phyloP scores from a whole-genome alignment of 37 sponge, comb jelly and placozoan species.

The Oopsacas minuta region DNA sequence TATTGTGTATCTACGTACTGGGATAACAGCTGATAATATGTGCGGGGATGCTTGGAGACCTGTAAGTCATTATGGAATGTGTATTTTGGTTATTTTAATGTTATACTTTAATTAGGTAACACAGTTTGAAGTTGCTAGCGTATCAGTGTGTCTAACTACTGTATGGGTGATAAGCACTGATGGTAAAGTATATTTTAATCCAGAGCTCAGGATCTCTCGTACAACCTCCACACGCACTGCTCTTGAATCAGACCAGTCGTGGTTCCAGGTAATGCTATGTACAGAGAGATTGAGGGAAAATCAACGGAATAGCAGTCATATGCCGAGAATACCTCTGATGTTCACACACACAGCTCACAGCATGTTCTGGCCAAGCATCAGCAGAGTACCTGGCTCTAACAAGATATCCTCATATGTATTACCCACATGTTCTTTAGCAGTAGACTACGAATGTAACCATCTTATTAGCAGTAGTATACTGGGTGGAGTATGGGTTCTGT shows the following conservation, averaged over 20 bases:
- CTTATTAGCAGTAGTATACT: conserved; percentile 7
- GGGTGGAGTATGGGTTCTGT: neutral
- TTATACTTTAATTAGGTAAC: neutral
- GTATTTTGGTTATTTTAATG: neutral
- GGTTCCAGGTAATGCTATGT: neutral
- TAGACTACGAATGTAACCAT: neutral
- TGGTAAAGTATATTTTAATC: conserved; percentile 36
- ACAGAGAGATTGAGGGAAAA: neutral
- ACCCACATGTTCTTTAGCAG: neutral
- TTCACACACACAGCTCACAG: neutral
- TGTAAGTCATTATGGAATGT: neutral
- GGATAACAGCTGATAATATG: neutral
- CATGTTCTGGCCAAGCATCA: neutral
- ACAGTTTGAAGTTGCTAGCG: neutral
- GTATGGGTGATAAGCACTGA: conserved; percentile 49
- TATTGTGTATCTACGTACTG: neutral
- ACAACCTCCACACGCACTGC: neutral
- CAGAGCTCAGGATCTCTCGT: neutral
- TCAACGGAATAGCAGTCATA: neutral
- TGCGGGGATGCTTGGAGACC: neutral
- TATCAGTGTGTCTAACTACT: conserved; percentile 24
- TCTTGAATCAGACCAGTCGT: neutral
- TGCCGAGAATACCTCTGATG: neutral
- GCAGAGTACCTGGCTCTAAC: neutral
- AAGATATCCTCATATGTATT: neutral